Conservation (phyloP, 1,140 invertebrate species). For the Lutraria rhynchaena region DNA sequence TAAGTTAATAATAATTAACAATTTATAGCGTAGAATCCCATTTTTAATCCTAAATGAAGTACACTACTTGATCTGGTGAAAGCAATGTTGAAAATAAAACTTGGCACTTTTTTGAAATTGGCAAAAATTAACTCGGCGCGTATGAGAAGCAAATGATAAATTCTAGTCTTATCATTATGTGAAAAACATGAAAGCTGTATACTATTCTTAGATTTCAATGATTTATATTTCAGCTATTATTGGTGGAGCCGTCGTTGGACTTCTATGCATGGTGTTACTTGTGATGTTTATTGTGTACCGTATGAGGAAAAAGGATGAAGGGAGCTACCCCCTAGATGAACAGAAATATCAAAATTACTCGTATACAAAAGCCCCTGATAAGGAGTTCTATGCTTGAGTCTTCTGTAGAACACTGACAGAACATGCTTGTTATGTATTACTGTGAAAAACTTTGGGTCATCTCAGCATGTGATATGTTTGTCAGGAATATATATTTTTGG, state of each 20-base stretch:
- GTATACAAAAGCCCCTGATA: slow-evolving; percentile 94
- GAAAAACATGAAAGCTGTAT: no score
- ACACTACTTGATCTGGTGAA: no score
- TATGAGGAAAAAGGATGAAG: slow-evolving; percentile 99
- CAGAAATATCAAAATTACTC: slow-evolving; percentile 95
- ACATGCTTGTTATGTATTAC: neutral
- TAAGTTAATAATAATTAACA: no score
- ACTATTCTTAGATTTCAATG: no score
- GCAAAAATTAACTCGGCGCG: no score
- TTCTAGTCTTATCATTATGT: no score
- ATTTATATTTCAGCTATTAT: slow-evolving; percentile 92
- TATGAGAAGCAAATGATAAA: no score
- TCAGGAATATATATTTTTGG: neutral
- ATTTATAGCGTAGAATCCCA: no score
- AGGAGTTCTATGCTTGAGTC: slow-evolving; percentile 96
- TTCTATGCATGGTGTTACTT: slow-evolving; percentile 98
- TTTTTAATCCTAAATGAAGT: no score
- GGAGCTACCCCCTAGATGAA: slow-evolving; percentile 98
- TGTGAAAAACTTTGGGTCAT: slow-evolving; percentile 31
- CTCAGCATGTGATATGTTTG: slow-evolving; percentile 35
- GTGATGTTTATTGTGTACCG: slow-evolving; percentile 99
- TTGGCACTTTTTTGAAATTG: no score
- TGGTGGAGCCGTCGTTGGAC: slow-evolving; percentile 97
- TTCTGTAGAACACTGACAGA: neutral
- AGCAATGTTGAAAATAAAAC: no score